A percentile compares a stretch with the other conserved stretches of the same genome.
Conservation (phyloP, 2,888 invertebrate species). For the Hypselothyrea guttata region DNA sequence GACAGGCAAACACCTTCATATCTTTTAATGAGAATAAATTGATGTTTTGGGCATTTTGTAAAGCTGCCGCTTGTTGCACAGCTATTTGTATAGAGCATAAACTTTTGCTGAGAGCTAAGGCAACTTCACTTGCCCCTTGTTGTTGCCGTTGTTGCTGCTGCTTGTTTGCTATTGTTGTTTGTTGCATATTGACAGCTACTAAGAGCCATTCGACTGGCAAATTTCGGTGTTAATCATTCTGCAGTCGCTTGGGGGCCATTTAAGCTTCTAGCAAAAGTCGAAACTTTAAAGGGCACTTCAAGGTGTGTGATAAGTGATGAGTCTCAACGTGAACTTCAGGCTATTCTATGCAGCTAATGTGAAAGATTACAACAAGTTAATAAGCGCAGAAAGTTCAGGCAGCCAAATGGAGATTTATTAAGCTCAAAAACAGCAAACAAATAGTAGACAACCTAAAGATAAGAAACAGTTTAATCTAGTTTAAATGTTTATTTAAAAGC, state of each 20-base stretch:
- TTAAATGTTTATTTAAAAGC: too few relatives aligned
- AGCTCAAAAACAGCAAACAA: too few relatives aligned
- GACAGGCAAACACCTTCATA: slow-evolving; percentile 67
- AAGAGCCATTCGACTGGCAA: slow-evolving; percentile 28
- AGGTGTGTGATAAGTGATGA: not conserved
- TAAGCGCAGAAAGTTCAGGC: not conserved
- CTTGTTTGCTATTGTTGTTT: slow-evolving; percentile 3
- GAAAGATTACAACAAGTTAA: too few relatives aligned
- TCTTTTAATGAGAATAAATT: slow-evolving; percentile 77
- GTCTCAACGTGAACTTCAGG: not conserved
- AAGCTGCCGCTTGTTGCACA: slow-evolving; percentile 50
- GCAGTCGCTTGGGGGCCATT: slow-evolving; percentile 29
- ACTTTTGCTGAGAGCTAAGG: slow-evolving; percentile 39
- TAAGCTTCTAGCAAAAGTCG: not conserved
- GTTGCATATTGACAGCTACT: slow-evolving; percentile 60
- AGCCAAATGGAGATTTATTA: too few relatives aligned
- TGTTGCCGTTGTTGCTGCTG: slow-evolving; percentile 1
- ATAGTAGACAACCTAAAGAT: too few relatives aligned
- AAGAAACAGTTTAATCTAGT: too few relatives aligned
- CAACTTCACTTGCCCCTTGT: slow-evolving; percentile 19
- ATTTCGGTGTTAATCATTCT: slow-evolving; percentile 61
- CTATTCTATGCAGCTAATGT: not conserved
- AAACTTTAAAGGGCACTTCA: not conserved
- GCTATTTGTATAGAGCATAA: slow-evolving; percentile 49
- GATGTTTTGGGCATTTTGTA: slow-evolving; percentile 76